Evolutionary conservation across 2,113 vertebrate genomes (phyloP).

Genomic region (Arenaria interpres): DNA sequence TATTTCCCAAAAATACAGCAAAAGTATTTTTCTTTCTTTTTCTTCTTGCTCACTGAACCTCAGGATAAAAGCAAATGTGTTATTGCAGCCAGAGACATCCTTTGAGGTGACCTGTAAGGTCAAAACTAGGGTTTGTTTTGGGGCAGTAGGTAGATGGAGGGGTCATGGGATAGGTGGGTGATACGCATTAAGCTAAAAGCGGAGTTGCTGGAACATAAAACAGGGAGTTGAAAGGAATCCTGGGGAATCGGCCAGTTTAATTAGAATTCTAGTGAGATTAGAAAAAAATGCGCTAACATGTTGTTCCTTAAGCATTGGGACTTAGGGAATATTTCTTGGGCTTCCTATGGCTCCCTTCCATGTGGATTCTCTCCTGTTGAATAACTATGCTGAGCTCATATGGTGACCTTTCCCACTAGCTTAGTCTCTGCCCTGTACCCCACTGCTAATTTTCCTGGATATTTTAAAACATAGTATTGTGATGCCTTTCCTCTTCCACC

Average conservation of each 20-base stretch:
- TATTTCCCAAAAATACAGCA: neutral
- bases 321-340: neutral
- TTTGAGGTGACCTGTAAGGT: neutral
- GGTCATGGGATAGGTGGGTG: neutral
- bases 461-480: neutral
- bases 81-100: neutral
- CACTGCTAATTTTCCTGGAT: neutral
- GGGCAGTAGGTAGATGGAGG: neutral
- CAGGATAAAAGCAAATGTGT: neutral
- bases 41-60: neutral
- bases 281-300: neutral
- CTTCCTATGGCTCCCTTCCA: slow-evolving; percentile 27
- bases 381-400: neutral
- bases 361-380: neutral
- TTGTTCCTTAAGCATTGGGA: neutral
- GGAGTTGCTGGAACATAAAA: neutral
- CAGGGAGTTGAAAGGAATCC: neutral
- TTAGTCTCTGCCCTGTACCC: neutral
- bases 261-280: neutral
- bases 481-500: neutral
- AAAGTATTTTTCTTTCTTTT: neutral
- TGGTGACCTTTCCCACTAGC: neutral
- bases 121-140: neutral
- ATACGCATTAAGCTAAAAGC: neutral
- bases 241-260: neutral